Base-by-base conservation (phyloP, 2,113 vertebrate genomes). In the Petrocephalus microphthalmus region DNA sequence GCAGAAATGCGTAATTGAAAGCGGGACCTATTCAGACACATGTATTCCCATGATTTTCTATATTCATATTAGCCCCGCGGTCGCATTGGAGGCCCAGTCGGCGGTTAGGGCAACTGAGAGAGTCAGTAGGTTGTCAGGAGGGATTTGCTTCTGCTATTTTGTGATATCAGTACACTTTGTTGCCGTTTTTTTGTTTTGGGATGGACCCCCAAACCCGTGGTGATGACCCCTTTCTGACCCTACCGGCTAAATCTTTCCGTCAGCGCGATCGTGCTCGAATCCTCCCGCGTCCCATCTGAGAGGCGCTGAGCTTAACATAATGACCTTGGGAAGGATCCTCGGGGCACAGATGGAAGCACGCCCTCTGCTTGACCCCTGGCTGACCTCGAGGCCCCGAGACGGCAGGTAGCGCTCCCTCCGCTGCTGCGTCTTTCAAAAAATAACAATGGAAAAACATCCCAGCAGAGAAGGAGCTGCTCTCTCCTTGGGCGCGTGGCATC, bases 1-100 rank as follows among this genome's bases (percentile, higher is more conserved):
- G 87, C 91, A 93, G 92, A 93, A 92, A 90, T 93, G 92, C 92
- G 91, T 94, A 92, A 95, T 92, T 93, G 91, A 93, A 93, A 92
- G 37, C 25, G 5, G 71, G 89, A 89, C 90, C 88, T 93, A 85
- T 87, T 7, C 85, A 85, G 87, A 91, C 91, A 91, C 83, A 53
- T 90, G 87, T 88, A 88, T 90, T 91, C 78, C 83, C 52, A 86
- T 85, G 86, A 88, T 87, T 90, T 90, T 86, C 84, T 83, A 91
- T 92, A 91, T 90, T 90, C 88, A 88, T 89, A 89, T 88, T 78
- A 87, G 86, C 82, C 51, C 91, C 87, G 87, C 90, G 89, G 71
- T 7, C 15, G 4, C 13, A 4, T 78, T 78, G 71, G 33, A 2
- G 5, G 29, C 29, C 71, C 33, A 42, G 17, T 19, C 17, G 2